Conservation (phyloP, 2,797 vertebrate species). For the Lepus oiostolus region DNA sequence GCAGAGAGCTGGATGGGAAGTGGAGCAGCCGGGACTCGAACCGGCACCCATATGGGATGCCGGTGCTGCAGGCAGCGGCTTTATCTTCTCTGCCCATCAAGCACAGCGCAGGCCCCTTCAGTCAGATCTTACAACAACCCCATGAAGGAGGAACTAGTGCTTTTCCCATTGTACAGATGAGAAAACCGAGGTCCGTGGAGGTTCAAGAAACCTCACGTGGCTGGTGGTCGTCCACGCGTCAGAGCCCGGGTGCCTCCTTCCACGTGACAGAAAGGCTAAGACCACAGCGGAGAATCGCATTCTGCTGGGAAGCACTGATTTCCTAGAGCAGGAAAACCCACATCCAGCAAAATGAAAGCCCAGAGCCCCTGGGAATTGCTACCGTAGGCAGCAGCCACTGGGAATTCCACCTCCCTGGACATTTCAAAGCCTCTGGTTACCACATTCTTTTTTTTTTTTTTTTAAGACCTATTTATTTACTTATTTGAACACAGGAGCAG, state of each 20-base stretch:
- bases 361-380: not conserved
- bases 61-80: too few species aligned
- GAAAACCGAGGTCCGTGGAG: not conserved
- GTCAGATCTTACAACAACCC: not conserved
- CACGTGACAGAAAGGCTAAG: not conserved
- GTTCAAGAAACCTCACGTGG: not conserved
- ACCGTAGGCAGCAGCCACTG: not conserved
- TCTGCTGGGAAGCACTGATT: not conserved
- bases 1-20: too few species aligned
- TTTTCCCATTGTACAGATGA: not conserved
- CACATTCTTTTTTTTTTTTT: too few species aligned
- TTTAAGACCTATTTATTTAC: too few species aligned
- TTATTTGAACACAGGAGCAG: too few species aligned
- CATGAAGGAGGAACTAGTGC: too few species aligned
- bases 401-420: not conserved
- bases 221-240: not conserved
- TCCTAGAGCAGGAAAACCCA: conserved; percentile 29
- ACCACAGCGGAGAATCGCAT: not conserved
- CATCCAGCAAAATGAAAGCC: not conserved
- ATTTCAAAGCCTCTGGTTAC: not conserved
- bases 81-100: too few species aligned
- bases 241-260: not conserved
- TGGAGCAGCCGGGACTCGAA: too few species aligned
- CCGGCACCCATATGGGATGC: too few species aligned
- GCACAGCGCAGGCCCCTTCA: too few species aligned